phyloP scores from a whole-genome alignment of 1,140 invertebrate genomes.

The Drosophila pallidifrons region DNA sequence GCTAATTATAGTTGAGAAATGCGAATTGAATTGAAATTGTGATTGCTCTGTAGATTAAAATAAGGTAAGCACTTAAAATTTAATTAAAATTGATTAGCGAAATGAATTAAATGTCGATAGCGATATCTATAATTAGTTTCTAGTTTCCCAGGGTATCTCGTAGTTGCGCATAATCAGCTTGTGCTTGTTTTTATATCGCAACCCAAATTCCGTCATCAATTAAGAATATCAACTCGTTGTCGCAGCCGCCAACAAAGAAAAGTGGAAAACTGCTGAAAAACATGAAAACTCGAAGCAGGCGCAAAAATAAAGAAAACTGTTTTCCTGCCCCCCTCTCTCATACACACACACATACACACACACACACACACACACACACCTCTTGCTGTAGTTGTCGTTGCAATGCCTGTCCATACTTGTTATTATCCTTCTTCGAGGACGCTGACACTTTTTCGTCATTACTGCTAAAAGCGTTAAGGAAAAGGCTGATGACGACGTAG shows the following conservation, averaged over 20 bases:
- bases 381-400: constrained; percentile 10
- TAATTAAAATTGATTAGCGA: neutral
- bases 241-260: constrained; percentile 48
- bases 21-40: neutral
- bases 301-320: constrained; percentile 46
- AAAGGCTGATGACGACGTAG: constrained; percentile 33
- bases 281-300: constrained; percentile 29
- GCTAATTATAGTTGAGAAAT: neutral
- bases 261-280: constrained; percentile 33
- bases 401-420: constrained; percentile 79
- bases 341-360: neutral
- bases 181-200: constrained; percentile 62
- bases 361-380: neutral
- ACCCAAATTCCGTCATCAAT: constrained; percentile 82
- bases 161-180: neutral
- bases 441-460: constrained; percentile 84
- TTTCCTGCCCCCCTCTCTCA: neutral
- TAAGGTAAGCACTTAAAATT: neutral
- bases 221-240: constrained; percentile 81
- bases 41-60: neutral
- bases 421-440: constrained; percentile 82
- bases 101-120: too few species aligned
- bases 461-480: constrained; percentile 83
- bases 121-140: too few species aligned
- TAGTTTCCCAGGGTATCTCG: neutral